Base-by-base conservation (phyloP, 2,797 vertebrate genomes). In the Zenarchopterus dispar region DNA sequence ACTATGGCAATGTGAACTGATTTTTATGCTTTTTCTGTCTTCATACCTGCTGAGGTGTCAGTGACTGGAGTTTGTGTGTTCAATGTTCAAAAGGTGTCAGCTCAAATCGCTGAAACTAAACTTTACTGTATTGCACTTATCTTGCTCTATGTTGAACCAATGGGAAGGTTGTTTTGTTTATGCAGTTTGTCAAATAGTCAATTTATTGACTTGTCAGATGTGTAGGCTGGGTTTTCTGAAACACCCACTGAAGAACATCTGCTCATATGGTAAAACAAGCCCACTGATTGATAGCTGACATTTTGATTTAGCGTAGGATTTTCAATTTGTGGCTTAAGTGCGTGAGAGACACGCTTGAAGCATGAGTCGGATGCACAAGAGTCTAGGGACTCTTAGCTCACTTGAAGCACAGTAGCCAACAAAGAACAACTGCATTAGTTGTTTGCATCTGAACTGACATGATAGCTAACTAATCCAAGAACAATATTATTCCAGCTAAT, bases 271-370 rank as follows among this genome's bases (percentile, higher is more conserved):
- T 57, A 47, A 82, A 77, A 75, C 62, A 63, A 72, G 49, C 31
- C 15, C 64, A 8, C 44, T 79, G 84, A 88, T 75, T 78, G 79
- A 79, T 75, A 73, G 70, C 70, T 84, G 82, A 77, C 82, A 78
- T 82, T 87, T 78, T 67, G 69, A 76, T 77, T 69, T 8, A 70
- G 46, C 18, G 16, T 46, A 46, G 72, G 69, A 58, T 66, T 83
- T 46, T 67, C 47, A 62, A 61, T 72, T 57, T 59, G 65, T 63
- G 69, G 56, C 64, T 77, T 4, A 46, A 73, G 77, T 63, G 62
- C 70, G 46, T 15, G 47, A 24, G 52, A 73, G 49, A 63, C 71
- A 45, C 4, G 47, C 63, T 51, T 56, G 69, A 66, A 74, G 74
- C 15, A 24, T 28, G 53, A 71, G 33, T 71, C 36, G 48, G 66